These are phyloP conservation scores for Eustalomyia histrio DNA, from an alignment of 2,888 invertebrate species.

Conservation along the genomic window DNA sequence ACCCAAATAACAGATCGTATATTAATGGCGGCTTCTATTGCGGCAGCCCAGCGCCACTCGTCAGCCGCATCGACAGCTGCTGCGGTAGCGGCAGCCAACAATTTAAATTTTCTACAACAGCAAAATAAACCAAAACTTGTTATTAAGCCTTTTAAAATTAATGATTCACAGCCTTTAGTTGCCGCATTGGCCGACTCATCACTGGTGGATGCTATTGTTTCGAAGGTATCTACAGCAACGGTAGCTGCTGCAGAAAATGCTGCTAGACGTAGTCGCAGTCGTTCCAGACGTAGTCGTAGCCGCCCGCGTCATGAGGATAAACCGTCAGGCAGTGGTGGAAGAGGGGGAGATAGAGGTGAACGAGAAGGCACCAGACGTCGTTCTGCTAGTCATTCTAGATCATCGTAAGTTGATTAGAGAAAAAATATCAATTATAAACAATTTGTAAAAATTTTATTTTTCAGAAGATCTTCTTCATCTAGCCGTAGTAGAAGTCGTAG, in stretches of 20 bases:
- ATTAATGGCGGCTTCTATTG: constrained; percentile 69
- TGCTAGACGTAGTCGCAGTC: constrained; percentile 77
- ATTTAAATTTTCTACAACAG: constrained; percentile 74
- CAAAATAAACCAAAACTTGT: constrained; percentile 78
- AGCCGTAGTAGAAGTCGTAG: constrained; percentile 74
- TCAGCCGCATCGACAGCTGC: constrained; percentile 58
- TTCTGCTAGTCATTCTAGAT: constrained; percentile 79
- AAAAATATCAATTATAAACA: not conserved
- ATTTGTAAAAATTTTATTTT: constrained; percentile 2
- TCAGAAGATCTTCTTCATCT: constrained; percentile 73
- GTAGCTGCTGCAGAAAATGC: constrained; percentile 77
- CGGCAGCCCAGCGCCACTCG: constrained; percentile 68
- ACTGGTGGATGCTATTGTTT: constrained; percentile 77
- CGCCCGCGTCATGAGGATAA: constrained; percentile 60
- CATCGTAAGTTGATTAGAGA: constrained; percentile 70
- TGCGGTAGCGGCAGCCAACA: constrained; percentile 72
- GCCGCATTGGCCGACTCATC: constrained; percentile 77
- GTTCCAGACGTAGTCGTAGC: constrained; percentile 72
- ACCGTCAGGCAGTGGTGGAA: constrained; percentile 38
- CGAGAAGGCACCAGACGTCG: constrained; percentile 63
- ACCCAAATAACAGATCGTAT: constrained; percentile 68
- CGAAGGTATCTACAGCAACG: constrained; percentile 78
- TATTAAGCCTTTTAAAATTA: constrained; percentile 80
- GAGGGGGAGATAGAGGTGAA: constrained; percentile 44
- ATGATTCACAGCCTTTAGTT: constrained; percentile 79